Base-by-base conservation (phyloP, 2,888 invertebrate genomes). In the Octodonta nipae region DNA sequence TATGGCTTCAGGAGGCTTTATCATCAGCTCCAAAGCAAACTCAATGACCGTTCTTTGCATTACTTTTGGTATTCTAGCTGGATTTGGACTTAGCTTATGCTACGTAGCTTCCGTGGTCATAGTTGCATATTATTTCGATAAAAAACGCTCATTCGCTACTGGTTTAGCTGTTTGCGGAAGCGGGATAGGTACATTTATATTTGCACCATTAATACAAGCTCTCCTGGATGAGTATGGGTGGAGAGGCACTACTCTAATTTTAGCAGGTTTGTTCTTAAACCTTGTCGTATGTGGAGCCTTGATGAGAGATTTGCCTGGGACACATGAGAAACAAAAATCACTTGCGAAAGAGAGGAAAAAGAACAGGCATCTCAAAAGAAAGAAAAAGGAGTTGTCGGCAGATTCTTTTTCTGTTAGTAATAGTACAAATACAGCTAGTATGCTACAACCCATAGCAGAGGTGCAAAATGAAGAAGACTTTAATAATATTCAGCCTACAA, bases 71-170 rank as follows among this genome's bases (percentile, higher is more conserved):
- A 70, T 87, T 10, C 67, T 86, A 51, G 77, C 86, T 20, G 87
- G 88, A 3, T 81, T 86, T 48, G 88, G 87, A 8, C 65, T 88
- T 40, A 83, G 85, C 46, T 66, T 87, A 36, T 86, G 85, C 56
- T 88, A 86, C 60, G 86, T 87, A 30, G 80, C 86, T n/a, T 85
- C 87, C 1, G 85, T 88, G 4, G 87, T 88, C 2, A 83, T 85
- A 44, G 87, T 89, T 15, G 86, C 87, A 1, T 87, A 86, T 56
- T 88, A 87, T 58, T 89, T 89, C 56, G 85, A 87, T 51, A 80
- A 80, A 58, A 75, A 71, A 52, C 69, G 86, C 36, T 84, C 85
- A 0, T 71, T 87, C 40, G 89, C 88, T 4, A 88, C 87, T 7
- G 86, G 87, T 0, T 66, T 87, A 30, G 81, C 85, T 1, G 85